Base-by-base conservation (phyloP, 2,113 vertebrate genomes). In the Terrapene triunguis region DNA sequence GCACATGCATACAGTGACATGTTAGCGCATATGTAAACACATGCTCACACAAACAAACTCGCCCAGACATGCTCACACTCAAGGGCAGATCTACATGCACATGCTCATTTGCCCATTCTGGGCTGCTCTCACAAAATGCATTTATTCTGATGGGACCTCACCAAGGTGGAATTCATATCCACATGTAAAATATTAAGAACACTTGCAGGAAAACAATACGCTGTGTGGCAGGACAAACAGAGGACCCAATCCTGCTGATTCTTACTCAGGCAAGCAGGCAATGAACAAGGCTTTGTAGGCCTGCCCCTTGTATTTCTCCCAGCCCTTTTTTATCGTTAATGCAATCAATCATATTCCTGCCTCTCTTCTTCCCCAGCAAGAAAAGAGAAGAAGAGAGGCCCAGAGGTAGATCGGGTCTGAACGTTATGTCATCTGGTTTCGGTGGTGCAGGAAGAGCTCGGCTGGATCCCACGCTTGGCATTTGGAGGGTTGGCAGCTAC, bases 171-270 rank as follows among this genome's bases (percentile, higher is more conserved):
- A 44, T 76, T 12, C 42, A 25, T 44, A 24, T 6, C 22, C 38
- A 74, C 24, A 24, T 7, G 38, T 24, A 7, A 74, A 74, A 74
- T 42, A 25, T 74, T 11, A 27, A 13, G 1, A 7, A 5, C 24
- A 3, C 35, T n/a, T 69, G 35, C 35, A 69, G 62, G 16, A 69
- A 69, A n/a, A 4, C 1, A 5, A 14, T 1, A 48, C 55, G 48
- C 14, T 11, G 10, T 25, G 2, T 0, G 0, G 53, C 4, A 7
- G 48, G 85, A 24, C 81, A 48, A 0, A 24, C 84, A 47, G 21
- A 19, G 65, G 86, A 55, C 32, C n/a, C 12, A 10, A 22, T 80
- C 21, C 32, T 32, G 0, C 0, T 48, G 51, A 32, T 19, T 48
- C 16, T 54, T 53, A 48, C 2, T 24, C 53, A 74, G 74, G 29